Evolutionary conservation across 2,113 vertebrate genomes (phyloP), one percentile per base, ranked within the genome.

Genomic region (Cyprinodon tularosa): DNA sequence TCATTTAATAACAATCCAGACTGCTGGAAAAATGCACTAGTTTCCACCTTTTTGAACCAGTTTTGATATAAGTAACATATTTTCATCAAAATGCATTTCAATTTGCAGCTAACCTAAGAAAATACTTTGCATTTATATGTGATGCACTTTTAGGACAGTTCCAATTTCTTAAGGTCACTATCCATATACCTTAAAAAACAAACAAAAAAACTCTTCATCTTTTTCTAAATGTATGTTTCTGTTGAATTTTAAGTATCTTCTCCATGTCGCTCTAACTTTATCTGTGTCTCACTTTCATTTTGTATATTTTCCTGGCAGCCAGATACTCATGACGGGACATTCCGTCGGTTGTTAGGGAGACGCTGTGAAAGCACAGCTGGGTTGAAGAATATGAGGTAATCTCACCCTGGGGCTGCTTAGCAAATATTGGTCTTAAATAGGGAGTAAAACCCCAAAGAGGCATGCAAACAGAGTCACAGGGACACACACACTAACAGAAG

Each of bases 391-490:
- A 95, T 95, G 96, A 98, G 96, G 96, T 97, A 97, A 97, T 97
- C 96, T 95, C 92, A 96, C 92, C 95, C 87, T 86, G 95, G 95
- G 96, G 95, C 95, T 96, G 93, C 95, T 96, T 94, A 93, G 96
- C 95, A 97, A 98, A 97, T 96, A 96, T 96, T 97, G 97, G 96
- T 96, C 95, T 95, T 94, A 94, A 96, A 96, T 95, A 94, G 95
- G 93, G 94, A 96, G 96, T 94, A 94, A 95, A 94, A 95, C 92
- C 85, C 90, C 88, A 89, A 90, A 91, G 83, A 87, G 76, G 38
- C 71, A 77, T 69, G 72, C 77, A 87, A 29, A 87, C 62, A 83
- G 78, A 88, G 17, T 65, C 61, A 39, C 14, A 74, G 45, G 9
- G 57, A 83, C 74, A 85, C 80, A 69, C 63, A 86, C 62, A 82